Conservation (phyloP, 2,888 invertebrate species). For the Oligia fasciuncula region DNA sequence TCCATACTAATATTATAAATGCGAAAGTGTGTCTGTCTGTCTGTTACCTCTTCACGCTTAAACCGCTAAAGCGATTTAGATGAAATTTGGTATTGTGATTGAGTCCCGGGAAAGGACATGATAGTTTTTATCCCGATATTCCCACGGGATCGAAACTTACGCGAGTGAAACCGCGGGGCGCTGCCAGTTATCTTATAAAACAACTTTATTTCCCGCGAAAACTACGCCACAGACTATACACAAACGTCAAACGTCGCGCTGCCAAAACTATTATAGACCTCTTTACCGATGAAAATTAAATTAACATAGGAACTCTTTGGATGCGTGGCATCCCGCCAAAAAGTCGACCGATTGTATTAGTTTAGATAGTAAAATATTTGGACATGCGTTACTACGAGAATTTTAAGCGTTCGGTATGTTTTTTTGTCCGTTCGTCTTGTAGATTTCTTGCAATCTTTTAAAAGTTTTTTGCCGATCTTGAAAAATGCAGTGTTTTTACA, state of each 20-base stretch:
- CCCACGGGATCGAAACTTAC: too few relatives aligned
- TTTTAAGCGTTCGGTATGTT: neutral
- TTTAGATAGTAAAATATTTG: conserved; percentile 42
- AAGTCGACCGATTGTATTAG: conserved; percentile 29
- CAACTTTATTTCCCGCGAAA: conserved; percentile 15
- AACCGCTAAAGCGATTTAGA: too few relatives aligned
- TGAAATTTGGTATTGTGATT: too few relatives aligned
- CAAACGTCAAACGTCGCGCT: conserved; percentile 45
- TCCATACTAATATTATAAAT: too few relatives aligned
- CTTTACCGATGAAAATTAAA: conserved; percentile 58
- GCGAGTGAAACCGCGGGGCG: too few relatives aligned
- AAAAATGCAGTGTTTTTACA: neutral
- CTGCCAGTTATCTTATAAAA: neutral
- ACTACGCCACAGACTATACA: conserved; percentile 44
- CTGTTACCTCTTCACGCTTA: too few relatives aligned
- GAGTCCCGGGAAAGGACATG: too few relatives aligned
- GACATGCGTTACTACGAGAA: conserved; percentile 4
- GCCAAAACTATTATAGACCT: conserved; percentile 63
- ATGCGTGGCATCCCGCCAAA: conserved; percentile 57
- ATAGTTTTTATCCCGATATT: too few relatives aligned
- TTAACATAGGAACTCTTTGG: conserved; percentile 56
- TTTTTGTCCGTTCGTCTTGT: neutral
- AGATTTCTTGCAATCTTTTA: neutral
- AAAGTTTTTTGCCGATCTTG: neutral
- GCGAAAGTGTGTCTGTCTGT: too few relatives aligned